phyloP scores from a whole-genome alignment of 2,113 vertebrate species.

The Aptenodytes forsteri region DNA sequence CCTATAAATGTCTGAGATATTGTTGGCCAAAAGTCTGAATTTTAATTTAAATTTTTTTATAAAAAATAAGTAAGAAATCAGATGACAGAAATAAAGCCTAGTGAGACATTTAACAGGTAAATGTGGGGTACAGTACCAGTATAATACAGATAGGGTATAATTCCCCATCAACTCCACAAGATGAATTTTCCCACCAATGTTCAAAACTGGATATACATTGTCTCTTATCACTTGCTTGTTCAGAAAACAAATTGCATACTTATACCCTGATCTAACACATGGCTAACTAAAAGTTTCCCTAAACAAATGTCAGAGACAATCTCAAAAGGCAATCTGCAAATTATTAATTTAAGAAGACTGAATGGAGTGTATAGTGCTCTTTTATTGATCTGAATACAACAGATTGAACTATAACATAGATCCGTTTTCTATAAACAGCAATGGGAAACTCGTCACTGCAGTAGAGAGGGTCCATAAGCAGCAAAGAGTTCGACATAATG shows the following conservation, averaged over 20 bases:
- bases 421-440: background rate
- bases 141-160: background rate
- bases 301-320: background rate
- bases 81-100: background rate
- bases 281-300: background rate
- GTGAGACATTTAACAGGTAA: background rate
- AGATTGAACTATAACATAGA: background rate
- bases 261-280: background rate
- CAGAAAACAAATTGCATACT: background rate
- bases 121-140: background rate
- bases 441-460: background rate
- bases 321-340: background rate
- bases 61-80: background rate
- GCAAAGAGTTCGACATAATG: background rate
- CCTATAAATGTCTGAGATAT: background rate
- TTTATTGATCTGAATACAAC: background rate
- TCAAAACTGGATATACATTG: background rate
- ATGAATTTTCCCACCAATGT: background rate
- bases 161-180: background rate
- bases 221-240: background rate
- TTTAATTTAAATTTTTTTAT: background rate
- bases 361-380: background rate
- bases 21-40: background rate
- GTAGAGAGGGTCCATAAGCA: background rate
- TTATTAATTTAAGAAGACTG: background rate